Percentiles rank a stretch among this genome's conserved stretches.
phyloP scores from a whole-genome alignment of 2,797 vertebrate genomes.

The Acipenser transmontanus region DNA sequence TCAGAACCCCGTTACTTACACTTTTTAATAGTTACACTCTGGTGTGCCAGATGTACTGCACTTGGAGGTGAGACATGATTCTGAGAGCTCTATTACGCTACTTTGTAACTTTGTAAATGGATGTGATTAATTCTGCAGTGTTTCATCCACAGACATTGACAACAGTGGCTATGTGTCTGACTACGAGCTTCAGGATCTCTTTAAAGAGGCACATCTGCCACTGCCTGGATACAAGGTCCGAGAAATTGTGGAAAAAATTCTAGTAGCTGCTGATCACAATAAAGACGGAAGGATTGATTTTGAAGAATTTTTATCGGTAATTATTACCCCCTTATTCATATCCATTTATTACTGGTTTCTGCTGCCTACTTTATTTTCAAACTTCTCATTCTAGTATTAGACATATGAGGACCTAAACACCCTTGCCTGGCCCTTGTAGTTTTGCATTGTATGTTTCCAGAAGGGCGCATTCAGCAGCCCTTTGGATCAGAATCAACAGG shows the following conservation, averaged over 20 bases:
- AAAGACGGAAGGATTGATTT: constrained; percentile 94
- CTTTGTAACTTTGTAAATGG: background rate
- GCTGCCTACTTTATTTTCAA: background rate
- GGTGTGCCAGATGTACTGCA: no score
- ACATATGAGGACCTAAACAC: no score
- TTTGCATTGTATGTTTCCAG: no score
- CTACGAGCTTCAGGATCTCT: constrained; percentile 93
- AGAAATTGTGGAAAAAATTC: constrained; percentile 83
- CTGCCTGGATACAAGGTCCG: constrained; percentile 89
- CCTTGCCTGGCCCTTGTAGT: no score
- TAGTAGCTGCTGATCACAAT: constrained; percentile 75
- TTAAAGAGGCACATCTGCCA: constrained; percentile 85
- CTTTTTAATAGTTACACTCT: no score
- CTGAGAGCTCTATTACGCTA: no score
- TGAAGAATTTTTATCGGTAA: constrained; percentile 90
- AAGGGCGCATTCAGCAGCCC: no score
- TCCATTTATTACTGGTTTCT: background rate
- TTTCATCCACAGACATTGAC: constrained; percentile 74
- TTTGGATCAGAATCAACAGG: no score
- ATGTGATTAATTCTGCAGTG: constrained; percentile 15
- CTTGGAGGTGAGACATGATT: no score
- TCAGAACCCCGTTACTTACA: no score
- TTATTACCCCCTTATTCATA: constrained; percentile 20
- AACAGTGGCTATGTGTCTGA: constrained; percentile 89
- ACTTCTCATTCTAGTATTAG: background rate